Conservation (phyloP, 1,140 invertebrate genomes). For the Solen grandis region DNA sequence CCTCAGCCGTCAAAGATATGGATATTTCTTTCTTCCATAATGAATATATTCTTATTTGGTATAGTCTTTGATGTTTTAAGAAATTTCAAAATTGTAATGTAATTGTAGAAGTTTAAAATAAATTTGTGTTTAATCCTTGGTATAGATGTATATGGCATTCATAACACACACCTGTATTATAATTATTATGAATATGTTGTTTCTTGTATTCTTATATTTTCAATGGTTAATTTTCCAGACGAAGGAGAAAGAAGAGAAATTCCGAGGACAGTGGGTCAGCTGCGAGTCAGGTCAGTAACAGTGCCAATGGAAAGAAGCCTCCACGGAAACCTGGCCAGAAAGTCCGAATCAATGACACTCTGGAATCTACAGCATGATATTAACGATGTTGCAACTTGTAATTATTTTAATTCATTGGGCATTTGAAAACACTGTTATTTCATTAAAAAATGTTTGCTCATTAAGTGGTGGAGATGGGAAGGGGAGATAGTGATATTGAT, state of each 20-base stretch:
- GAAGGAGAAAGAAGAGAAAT: conserved; percentile 41
- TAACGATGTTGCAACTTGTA: too few species aligned
- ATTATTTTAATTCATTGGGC: too few species aligned
- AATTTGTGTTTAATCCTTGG: not conserved
- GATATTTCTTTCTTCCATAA: not conserved
- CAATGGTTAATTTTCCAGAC: conserved; percentile 20
- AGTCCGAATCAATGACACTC: conserved; percentile 34
- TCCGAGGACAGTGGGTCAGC: conserved; percentile 44
- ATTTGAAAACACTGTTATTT: too few species aligned
- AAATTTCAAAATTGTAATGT: not conserved
- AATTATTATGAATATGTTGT: not conserved
- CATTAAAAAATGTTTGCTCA: too few species aligned
- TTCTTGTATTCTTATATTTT: not conserved
- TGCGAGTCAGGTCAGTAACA: conserved; percentile 2
- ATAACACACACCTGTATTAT: too few species aligned
- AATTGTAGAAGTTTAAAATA: not conserved
- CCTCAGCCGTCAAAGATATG: not conserved
- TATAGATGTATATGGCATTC: too few species aligned
- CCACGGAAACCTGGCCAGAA: conserved; percentile 42
- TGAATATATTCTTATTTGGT: not conserved
- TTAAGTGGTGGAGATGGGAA: too few species aligned
- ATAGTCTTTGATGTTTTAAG: not conserved
- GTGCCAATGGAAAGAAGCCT: conserved; percentile 25
- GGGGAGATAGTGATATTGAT: too few species aligned
- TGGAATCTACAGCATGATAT: conserved; percentile 42